Evolutionary conservation across 2,888 invertebrate genomes (phyloP).

Genomic region (Parochlus steinenii): DNA sequence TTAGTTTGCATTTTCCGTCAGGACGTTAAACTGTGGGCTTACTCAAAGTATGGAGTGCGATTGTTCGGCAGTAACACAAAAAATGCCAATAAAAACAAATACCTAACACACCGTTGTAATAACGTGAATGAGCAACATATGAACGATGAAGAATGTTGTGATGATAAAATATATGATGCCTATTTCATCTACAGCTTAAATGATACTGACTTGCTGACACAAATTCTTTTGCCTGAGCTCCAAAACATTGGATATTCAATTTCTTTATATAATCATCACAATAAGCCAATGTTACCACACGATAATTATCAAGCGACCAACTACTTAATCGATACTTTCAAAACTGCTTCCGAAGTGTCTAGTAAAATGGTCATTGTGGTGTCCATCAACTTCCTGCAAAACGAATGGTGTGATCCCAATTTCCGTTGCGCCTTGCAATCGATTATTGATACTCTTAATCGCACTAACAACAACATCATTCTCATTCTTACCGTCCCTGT

Average conservation of each 20-base stretch:
- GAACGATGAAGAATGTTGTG: conserved; percentile 19
- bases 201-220: conserved; percentile 56
- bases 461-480: conserved; percentile 34
- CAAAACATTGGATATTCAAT: conserved; percentile 48
- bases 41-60: conserved; percentile 61
- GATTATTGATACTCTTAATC: conserved; percentile 41
- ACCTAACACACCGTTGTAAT: conserved; percentile 18
- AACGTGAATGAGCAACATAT: background rate
- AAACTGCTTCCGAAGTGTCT: conserved; percentile 37
- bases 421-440: conserved; percentile 66
- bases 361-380: conserved; percentile 63
- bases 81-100: conserved; percentile 13
- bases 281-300: conserved; percentile 18
- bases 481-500: conserved; percentile 44
- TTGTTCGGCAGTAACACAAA: conserved; percentile 38
- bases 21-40: conserved; percentile 65
- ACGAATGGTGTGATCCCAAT: conserved; percentile 70
- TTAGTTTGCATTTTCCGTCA: conserved; percentile 60
- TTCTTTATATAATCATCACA: conserved; percentile 50
- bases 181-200: conserved; percentile 74
- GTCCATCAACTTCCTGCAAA: conserved; percentile 62
- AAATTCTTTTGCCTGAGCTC: conserved; percentile 51
- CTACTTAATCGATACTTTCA: conserved; percentile 30
- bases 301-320: conserved; percentile 18
- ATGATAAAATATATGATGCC: conserved; percentile 64